Evolutionary conservation across 2,797 vertebrate species (phyloP).

Genomic region (Sebastes hubbsi): DNA sequence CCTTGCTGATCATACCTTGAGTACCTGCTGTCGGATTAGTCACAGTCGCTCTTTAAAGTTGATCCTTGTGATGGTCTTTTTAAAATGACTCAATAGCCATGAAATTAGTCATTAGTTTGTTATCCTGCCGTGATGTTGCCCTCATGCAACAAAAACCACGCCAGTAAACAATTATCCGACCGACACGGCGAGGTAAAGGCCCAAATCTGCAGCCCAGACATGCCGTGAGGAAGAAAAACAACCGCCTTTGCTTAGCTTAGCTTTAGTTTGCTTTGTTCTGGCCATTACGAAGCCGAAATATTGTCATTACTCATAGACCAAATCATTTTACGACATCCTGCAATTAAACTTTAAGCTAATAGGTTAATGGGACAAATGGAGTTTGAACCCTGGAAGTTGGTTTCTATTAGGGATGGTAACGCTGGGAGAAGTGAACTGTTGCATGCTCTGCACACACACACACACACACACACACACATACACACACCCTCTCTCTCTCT

Average conservation of each 20-base stretch:
- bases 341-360: conserved; percentile 80
- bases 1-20: conserved; percentile 24
- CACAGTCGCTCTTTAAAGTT: conserved; percentile 60
- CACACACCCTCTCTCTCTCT: neutral
- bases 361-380: conserved; percentile 81
- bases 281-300: conserved; percentile 71
- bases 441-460: conserved; percentile 41
- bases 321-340: conserved; percentile 84
- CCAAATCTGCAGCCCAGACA: conserved; percentile 73
- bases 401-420: conserved; percentile 75
- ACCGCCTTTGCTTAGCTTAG: conserved; percentile 54
- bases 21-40: conserved; percentile 53
- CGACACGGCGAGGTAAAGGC: conserved; percentile 55
- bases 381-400: conserved; percentile 71
- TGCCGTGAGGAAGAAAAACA: conserved; percentile 66
- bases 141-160: conserved; percentile 61
- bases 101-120: conserved; percentile 79
- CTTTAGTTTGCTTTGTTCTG: conserved; percentile 74
- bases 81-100: conserved; percentile 76
- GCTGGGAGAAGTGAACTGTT: conserved; percentile 51
- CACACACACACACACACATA: conserved; percentile 16
- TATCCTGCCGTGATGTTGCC: conserved; percentile 67
- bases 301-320: conserved; percentile 81
- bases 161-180: conserved; percentile 71
- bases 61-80: conserved; percentile 55